Evolutionary conservation across 2,113 vertebrate genomes (phyloP), one percentile per base, ranked within the genome.

Genomic region (Cyprinodon brontotheroides): DNA sequence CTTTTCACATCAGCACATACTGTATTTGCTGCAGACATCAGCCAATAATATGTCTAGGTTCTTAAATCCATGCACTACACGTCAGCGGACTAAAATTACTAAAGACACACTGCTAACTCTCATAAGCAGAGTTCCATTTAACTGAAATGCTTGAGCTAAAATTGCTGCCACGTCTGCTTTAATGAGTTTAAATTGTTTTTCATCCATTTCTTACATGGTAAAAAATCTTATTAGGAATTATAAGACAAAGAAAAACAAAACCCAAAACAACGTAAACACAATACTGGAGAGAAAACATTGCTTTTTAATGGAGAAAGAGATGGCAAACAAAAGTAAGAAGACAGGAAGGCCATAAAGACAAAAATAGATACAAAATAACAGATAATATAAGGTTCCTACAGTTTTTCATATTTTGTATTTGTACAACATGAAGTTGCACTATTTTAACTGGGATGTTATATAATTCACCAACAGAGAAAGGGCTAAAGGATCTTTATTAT

Each of bases 71-170:
- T 47, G 73, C 41, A 61, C 71, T 61, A 59, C 48, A 75, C 66
- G 71, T 83, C 68, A 81, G 68, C 3, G 60, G 62, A 83, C 62
- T 72, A 66, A 80, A 85, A 90, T 82, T 43, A 82, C 81, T 76
- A 59, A 79, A 81, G 86, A 87, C 85, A 78, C 64, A 36, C 65
- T 76, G 79, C 64, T 84, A 45, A 39, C 69, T 77, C 72, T 65
- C 65, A 88, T 80, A 83, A 89, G 80, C 48, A 75, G 68, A 78
- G 77, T 61, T 83, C 41, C 73, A 84, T 86, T 76, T 66, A 75
- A 77, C 68, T 50, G 73, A 83, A 80, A 47, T 77, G 67, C 72
- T 45, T 84, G 66, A 59, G 73, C 50, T 78, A 79, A 79, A 75
- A 72, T 41, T 80, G 68, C 80, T 57, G 36, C 71, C 72, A 66